A percentile compares a stretch with the other conserved stretches of the same genome.
Conservation (phyloP, 2,888 invertebrate genomes). For the Sylvicola fuscatus region DNA sequence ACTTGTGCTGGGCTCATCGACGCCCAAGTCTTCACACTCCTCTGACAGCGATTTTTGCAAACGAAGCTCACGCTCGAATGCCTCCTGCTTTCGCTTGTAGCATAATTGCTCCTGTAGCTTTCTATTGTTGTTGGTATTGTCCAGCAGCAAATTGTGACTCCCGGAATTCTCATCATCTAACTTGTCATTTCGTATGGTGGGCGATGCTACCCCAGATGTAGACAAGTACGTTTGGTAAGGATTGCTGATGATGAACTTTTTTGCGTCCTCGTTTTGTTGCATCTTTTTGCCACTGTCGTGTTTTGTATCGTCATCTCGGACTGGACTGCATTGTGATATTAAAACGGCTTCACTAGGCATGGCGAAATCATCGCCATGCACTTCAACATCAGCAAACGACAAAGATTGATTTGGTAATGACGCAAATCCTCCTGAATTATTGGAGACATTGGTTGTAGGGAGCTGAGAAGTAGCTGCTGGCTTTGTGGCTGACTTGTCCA, state of each 20-base stretch:
- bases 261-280: neutral
- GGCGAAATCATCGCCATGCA: too few species aligned
- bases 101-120: constrained; percentile 3
- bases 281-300: constrained; percentile 2
- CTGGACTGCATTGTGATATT: too few species aligned
- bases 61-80: constrained; percentile 31
- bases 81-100: constrained; percentile 27
- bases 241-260: constrained; percentile 1
- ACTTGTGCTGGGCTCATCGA: constrained; percentile 60
- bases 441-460: too few species aligned
- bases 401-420: too few species aligned
- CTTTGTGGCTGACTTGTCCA: too few species aligned
- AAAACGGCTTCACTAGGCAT: too few species aligned
- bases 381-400: too few species aligned
- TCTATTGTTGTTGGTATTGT: constrained; percentile 3
- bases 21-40: constrained; percentile 59
- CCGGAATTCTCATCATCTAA: too few species aligned
- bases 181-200: too few species aligned
- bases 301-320: neutral
- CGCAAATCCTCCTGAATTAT: too few species aligned
- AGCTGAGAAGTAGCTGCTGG: too few species aligned
- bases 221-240: neutral
- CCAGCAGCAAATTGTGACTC: constrained; percentile 1
- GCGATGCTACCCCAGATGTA: neutral
- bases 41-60: constrained; percentile 53